Percentiles rank a stretch among this genome's conserved stretches.
These are phyloP conservation scores for Leptopilina syphax DNA, from an alignment of 2,888 invertebrate genomes.

Conservation along the genomic window DNA sequence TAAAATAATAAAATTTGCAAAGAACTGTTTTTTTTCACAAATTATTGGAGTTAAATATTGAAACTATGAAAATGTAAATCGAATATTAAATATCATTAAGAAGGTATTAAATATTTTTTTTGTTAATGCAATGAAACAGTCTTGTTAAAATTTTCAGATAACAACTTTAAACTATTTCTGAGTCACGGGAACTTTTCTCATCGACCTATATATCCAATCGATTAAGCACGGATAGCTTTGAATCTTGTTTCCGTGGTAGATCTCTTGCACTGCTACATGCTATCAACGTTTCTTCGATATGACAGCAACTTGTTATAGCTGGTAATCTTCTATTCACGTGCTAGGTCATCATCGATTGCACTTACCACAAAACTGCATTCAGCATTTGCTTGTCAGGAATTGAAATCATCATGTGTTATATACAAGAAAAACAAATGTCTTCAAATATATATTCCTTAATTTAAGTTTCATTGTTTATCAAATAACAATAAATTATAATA, in stretches of 20 bases:
- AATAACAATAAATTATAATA: no score
- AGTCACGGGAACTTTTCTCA: slow-evolving; percentile 13
- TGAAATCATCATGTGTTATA: neutral
- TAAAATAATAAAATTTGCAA: no score
- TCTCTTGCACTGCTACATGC: slow-evolving; percentile 7
- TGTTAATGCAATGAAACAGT: neutral
- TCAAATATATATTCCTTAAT: no score
- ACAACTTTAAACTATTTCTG: slow-evolving; percentile 1
- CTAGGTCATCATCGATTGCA: slow-evolving; percentile 1
- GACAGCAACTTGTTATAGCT: slow-evolving; percentile 15
- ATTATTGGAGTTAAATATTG: no score
- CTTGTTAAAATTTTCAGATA: neutral
- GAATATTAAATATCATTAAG: neutral
- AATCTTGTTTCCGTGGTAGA: slow-evolving; percentile 9
- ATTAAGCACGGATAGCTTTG: slow-evolving; percentile 16
- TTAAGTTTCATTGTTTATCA: no score
- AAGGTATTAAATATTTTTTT: neutral
- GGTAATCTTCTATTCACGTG: slow-evolving; percentile 18
- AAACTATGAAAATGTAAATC: neutral
- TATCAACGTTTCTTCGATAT: slow-evolving; percentile 14
- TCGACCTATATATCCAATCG: slow-evolving; percentile 23
- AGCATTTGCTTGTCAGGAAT: slow-evolving; percentile 9
- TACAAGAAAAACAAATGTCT: no score
- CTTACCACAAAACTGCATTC: slow-evolving; percentile 19
- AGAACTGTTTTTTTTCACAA: no score